A percentile compares a stretch with the other conserved stretches of the same genome.
Evolutionary conservation across 2,113 vertebrate species (phyloP).

Genomic region (Ammodytes dubius): DNA sequence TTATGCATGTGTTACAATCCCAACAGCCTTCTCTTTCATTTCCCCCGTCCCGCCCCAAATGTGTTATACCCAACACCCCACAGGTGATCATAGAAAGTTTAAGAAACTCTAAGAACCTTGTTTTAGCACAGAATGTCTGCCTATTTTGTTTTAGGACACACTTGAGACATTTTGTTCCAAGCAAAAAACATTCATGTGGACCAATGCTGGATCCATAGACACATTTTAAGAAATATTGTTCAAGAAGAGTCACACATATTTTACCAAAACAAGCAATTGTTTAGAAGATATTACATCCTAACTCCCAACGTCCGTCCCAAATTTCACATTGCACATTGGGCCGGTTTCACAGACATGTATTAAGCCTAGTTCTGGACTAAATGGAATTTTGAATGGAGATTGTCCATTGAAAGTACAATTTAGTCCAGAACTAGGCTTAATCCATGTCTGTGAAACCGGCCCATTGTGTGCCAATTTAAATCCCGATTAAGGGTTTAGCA

Average conservation of each 20-base stretch:
- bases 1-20: neutral
- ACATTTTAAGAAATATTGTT: slow-evolving; percentile 25
- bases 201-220: slow-evolving; percentile 15
- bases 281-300: slow-evolving; percentile 17
- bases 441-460: too few relatives aligned
- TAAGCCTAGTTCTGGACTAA: too few relatives aligned
- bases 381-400: too few relatives aligned
- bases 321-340: slow-evolving; percentile 18
- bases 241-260: slow-evolving; percentile 8
- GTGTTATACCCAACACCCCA: neutral
- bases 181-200: slow-evolving; percentile 45
- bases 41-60: neutral
- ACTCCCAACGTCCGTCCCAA: neutral
- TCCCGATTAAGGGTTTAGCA: slow-evolving; percentile 24
- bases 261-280: neutral
- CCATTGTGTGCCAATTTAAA: neutral
- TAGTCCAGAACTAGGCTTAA: too few relatives aligned
- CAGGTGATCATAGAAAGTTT: slow-evolving; percentile 27
- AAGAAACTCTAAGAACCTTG: slow-evolving; percentile 23
- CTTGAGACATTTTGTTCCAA: slow-evolving; percentile 28
- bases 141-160: slow-evolving; percentile 12
- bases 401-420: too few relatives aligned
- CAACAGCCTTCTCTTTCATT: too few relatives aligned
- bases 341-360: too few relatives aligned
- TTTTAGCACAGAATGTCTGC: slow-evolving; percentile 12